phyloP scores from a whole-genome alignment of 2,797 vertebrate species.

The Lacerta viridis region DNA sequence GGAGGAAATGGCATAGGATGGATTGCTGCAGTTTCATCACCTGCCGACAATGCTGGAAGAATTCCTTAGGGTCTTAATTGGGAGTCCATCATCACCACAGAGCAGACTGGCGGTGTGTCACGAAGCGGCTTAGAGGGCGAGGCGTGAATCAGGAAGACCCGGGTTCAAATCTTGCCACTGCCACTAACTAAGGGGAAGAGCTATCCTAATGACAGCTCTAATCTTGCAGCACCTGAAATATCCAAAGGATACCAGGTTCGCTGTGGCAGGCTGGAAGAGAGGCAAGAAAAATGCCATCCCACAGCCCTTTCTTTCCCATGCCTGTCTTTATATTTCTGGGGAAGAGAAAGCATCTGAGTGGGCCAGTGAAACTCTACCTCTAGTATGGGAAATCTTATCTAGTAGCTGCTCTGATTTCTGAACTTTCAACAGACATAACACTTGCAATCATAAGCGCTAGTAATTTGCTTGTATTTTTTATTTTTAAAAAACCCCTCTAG shows the following conservation, averaged over 20 bases:
- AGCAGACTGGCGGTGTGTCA: too few relatives aligned
- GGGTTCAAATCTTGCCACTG: background rate
- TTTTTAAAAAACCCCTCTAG: background rate
- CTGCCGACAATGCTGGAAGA: background rate
- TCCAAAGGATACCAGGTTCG: too few relatives aligned
- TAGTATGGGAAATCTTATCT: background rate
- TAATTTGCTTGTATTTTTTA: background rate
- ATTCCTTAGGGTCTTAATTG: constrained; percentile 14
- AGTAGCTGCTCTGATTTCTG: background rate
- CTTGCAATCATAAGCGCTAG: background rate
- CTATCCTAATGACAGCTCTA: too few relatives aligned
- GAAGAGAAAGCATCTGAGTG: background rate
- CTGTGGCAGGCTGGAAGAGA: too few relatives aligned
- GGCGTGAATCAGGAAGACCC: background rate
- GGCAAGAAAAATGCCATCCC: too few relatives aligned
- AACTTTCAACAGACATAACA: background rate
- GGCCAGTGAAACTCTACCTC: background rate
- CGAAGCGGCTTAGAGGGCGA: background rate
- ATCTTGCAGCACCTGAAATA: too few relatives aligned
- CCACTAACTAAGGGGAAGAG: background rate
- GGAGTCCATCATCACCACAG: background rate
- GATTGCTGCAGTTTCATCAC: constrained; percentile 62
- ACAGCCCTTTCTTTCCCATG: too few relatives aligned
- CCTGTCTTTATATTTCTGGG: background rate
- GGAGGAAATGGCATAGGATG: constrained; percentile 72